phyloP scores from a whole-genome alignment of 2,888 invertebrate species.

The Ormyrus pomaceus region DNA sequence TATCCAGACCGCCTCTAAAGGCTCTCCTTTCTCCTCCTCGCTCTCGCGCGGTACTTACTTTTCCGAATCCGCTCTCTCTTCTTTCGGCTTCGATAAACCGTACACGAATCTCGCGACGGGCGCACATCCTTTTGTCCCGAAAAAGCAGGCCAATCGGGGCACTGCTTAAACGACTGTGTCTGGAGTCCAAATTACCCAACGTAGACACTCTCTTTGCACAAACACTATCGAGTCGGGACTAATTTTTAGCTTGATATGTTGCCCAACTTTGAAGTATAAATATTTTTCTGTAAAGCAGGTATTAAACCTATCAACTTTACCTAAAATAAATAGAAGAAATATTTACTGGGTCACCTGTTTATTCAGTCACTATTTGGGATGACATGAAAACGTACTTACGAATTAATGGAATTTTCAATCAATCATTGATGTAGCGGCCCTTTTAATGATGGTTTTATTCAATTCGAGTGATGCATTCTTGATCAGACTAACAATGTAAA shows the following conservation, averaged over 20 bases:
- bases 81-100: slow-evolving; percentile 32
- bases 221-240: not conserved
- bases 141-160: slow-evolving; percentile 13
- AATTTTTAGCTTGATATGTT: slow-evolving; percentile 24
- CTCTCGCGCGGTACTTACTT: slow-evolving; percentile 19
- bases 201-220: no score
- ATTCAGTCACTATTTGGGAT: slow-evolving; percentile 12
- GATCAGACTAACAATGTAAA: slow-evolving; percentile 15
- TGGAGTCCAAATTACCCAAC: slow-evolving; percentile 1
- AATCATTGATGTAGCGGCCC: slow-evolving; percentile 32
- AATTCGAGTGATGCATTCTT: not conserved
- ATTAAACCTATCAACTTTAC: not conserved
- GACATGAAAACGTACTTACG: slow-evolving; percentile 42
- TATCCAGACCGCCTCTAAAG: slow-evolving; percentile 71
- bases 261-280: not conserved
- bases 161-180: slow-evolving; percentile 24
- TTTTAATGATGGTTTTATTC: slow-evolving; percentile 14
- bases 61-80: not conserved
- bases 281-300: not conserved
- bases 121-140: not conserved
- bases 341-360: slow-evolving; percentile 31
- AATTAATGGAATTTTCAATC: slow-evolving; percentile 45
- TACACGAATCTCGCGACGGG: slow-evolving; percentile 19
- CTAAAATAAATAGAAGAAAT: slow-evolving; percentile 10
- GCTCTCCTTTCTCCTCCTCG: slow-evolving; percentile 42